Evolutionary conservation across 2,888 invertebrate species (phyloP), one percentile per base, ranked within the genome.

Genomic region (Spicauda simplicius): DNA sequence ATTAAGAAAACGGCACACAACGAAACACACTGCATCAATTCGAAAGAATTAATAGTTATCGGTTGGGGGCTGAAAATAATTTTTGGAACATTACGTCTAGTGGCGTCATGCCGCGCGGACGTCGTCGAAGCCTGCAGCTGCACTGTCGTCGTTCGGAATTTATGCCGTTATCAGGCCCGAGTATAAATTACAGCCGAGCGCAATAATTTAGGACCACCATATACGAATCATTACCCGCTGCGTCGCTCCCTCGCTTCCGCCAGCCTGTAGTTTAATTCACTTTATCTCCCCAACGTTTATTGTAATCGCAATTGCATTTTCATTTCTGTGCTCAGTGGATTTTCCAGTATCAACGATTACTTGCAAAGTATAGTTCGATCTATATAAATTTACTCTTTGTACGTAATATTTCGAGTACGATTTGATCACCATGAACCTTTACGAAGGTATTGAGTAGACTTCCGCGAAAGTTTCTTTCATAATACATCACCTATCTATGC

Each of bases 191-290:
- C 89, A 84, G 75, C 80, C 82, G 83, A 82, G 84, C 78, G 89
- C 88, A 89, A 91, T 93, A 92, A 92, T 91, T 92, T 91, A 91
- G 91, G 88, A 87, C 87, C 87, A 87, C 90, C 85, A 86, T 89
- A 87, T 90, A 90, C 90, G 92, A 90, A 91, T 92, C 91, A 91
- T 92, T 92, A 88, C 93, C 90, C 90, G 87, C 91, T 90, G 91
- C 83, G 88, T 78, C 77, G 79, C 75, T 76, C 80, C 81, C 79
- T 77, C 77, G 81, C 74, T 75, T 72, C 72, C 76, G 69, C 71
- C 80, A 72, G 76, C 75, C 81, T 82, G 82, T 82, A 82, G 80
- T 85, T 89, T 89, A 89, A 90, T 91, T 91, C 86, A 87, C 85
- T 90, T 90, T 90, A 90, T 25, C 25, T 89, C 81, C 75, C 81